Percentiles rank a stretch among this genome's conserved stretches.
Conservation (phyloP, 2,888 invertebrate species). For the Cheilosia pagana region DNA sequence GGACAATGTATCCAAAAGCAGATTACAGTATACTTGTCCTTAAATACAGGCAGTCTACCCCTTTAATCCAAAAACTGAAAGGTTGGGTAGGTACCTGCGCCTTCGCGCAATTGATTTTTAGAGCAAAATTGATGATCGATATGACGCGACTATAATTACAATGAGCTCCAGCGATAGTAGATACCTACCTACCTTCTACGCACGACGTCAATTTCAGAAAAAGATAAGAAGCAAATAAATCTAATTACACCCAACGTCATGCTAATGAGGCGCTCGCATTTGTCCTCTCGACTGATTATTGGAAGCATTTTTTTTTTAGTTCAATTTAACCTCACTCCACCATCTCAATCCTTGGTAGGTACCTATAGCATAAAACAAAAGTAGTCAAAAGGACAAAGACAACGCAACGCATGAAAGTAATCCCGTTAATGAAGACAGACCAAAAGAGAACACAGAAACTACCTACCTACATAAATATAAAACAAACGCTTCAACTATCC, state of each 20-base stretch:
- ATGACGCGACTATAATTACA: too few species aligned
- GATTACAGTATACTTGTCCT: too few species aligned
- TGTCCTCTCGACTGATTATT: slow-evolving; percentile 7
- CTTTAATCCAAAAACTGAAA: too few species aligned
- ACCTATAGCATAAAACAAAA: too few species aligned
- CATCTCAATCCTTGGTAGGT: neutral
- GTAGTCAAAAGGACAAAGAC: slow-evolving; percentile 37
- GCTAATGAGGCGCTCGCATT: slow-evolving; percentile 50
- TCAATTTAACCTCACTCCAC: slow-evolving; percentile 35
- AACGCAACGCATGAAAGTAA: slow-evolving; percentile 62
- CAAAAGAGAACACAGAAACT: slow-evolving; percentile 28
- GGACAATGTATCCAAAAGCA: too few species aligned
- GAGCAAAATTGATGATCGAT: too few species aligned
- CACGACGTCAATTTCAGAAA: slow-evolving; percentile 1
- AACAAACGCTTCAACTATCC: slow-evolving; percentile 57
- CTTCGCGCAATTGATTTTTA: too few species aligned
- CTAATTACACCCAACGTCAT: slow-evolving; percentile 56
- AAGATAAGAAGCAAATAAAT: slow-evolving; percentile 34
- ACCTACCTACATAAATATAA: slow-evolving; percentile 24
- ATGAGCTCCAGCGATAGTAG: neutral
- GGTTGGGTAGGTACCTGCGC: too few species aligned
- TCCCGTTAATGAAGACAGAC: slow-evolving; percentile 69
- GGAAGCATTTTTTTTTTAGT: slow-evolving; percentile 23
- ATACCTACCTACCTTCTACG: neutral
- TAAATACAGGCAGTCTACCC: too few species aligned